Percentiles rank a stretch among this genome's conserved stretches.
These are phyloP conservation scores for Hirtodrosophila cameraria DNA, from an alignment of 2,888 invertebrate genomes.

Conservation along the genomic window DNA sequence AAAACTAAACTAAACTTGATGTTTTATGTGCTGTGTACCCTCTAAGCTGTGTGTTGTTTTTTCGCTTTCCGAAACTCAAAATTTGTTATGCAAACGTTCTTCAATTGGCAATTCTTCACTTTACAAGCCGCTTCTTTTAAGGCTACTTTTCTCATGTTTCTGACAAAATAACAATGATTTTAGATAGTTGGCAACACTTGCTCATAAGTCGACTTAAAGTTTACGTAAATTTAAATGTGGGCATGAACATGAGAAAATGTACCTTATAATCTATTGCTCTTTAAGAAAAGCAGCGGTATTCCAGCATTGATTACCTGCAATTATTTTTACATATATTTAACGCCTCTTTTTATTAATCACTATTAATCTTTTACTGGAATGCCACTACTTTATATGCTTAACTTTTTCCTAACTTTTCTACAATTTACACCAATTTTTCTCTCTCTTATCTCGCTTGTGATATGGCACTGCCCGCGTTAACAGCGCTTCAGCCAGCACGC, in stretches of 20 bases:
- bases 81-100: constrained; percentile 38
- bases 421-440: constrained; percentile 4
- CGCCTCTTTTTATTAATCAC: too few species aligned
- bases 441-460: constrained; percentile 35
- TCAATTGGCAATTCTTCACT: constrained; percentile 38
- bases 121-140: constrained; percentile 34
- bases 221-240: too few species aligned
- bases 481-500: constrained; percentile 82
- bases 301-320: not conserved
- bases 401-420: constrained; percentile 7
- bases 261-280: not conserved
- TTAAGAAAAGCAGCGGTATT: constrained; percentile 10
- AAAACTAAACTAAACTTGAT: not conserved
- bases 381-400: not conserved
- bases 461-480: constrained; percentile 31
- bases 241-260: too few species aligned
- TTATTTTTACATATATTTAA: not conserved
- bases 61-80: constrained; percentile 40
- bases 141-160: too few species aligned
- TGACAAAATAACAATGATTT: too few species aligned
- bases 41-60: constrained; percentile 39
- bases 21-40: constrained; percentile 23
- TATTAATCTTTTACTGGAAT: constrained; percentile 6
- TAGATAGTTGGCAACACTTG: too few species aligned
- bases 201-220: too few species aligned